Base-by-base conservation (phyloP, 2,888 invertebrate genomes). In the Ptilodon capucinus region DNA sequence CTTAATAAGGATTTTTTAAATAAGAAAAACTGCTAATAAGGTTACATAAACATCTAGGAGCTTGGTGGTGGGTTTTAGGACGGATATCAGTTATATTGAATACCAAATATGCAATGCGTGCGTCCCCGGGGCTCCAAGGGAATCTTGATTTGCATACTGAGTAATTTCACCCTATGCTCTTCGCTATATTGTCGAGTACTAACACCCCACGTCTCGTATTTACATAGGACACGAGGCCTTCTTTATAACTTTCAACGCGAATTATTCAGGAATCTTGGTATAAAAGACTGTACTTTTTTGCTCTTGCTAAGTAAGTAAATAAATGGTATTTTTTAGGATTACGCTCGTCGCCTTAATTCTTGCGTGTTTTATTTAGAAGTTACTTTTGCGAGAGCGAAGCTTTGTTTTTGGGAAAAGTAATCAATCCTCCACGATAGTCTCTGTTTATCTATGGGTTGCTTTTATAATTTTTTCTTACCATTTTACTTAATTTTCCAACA, bases 101-200 rank as follows among this genome's bases (percentile, higher is more conserved):
- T 56, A 54, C 53, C 57, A 48, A 51, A 56, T 57, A 48, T 17
- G 48, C 43, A 34, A 36, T 34, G 11, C 28, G 48, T 35, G 44
- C 42, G 42, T 34, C 28, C n/a, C 35, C 25, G 35, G 43, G 53
- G 42, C 53, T 45, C 52, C 45, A 13, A 36, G 40, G 54, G 61
- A 57, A 55, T 61, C 54, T 57, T 64, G 51, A 73, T 74, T 72
- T 73, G 60, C 73, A 74, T 74, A 59, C 48, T 54, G 57, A 70
- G 70, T 70, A 68, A 73, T 74, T 71, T 61, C 56, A 60, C 53
- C 59, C 63, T 51, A 61, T 51, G 55, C 44, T 49, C 13, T 8
- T 44, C 13, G 46, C 52, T 61, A 57, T 64, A 64, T 64, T 64
- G 57, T 44, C 41, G 50, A 46, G 52, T 61, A 44, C 40, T 7